A percentile compares a stretch with the other conserved stretches of the same genome.
Conservation (phyloP, 37 sponge, comb jelly and placozoan species). For the Corticium candelabrum region DNA sequence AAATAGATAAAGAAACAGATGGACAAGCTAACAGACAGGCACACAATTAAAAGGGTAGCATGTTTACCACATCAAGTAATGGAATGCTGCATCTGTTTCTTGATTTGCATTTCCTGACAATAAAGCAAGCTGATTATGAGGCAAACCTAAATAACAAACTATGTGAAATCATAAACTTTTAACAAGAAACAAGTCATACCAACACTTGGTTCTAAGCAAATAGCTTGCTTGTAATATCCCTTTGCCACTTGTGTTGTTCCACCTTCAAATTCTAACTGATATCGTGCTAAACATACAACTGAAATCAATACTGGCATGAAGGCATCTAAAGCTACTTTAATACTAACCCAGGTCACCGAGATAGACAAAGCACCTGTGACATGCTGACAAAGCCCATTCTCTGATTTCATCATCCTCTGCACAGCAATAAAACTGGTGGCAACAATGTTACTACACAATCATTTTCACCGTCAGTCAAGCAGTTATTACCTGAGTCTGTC, state of each 20-base stretch:
- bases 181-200: too few relatives aligned
- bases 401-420: background rate
- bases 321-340: background rate
- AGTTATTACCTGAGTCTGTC: too few relatives aligned
- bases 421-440: too few relatives aligned
- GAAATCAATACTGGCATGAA: background rate
- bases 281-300: background rate
- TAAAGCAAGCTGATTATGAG: background rate
- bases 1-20: too few relatives aligned
- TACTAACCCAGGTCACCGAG: conserved; percentile 65
- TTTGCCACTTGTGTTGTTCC: background rate
- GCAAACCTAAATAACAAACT: background rate
- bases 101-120: background rate
- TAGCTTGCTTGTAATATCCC: background rate
- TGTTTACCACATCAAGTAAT: background rate
- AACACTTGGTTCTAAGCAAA: background rate
- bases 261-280: background rate
- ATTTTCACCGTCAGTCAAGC: too few relatives aligned
- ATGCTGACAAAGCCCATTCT: conserved; percentile 8
- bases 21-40: too few relatives aligned
- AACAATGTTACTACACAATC: too few relatives aligned
- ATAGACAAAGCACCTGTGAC: conserved; percentile 40
- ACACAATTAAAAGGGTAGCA: background rate
- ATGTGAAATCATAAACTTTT: background rate
- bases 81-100: background rate